phyloP scores from a whole-genome alignment of 2,113 vertebrate species.

The Mirza zaza region DNA sequence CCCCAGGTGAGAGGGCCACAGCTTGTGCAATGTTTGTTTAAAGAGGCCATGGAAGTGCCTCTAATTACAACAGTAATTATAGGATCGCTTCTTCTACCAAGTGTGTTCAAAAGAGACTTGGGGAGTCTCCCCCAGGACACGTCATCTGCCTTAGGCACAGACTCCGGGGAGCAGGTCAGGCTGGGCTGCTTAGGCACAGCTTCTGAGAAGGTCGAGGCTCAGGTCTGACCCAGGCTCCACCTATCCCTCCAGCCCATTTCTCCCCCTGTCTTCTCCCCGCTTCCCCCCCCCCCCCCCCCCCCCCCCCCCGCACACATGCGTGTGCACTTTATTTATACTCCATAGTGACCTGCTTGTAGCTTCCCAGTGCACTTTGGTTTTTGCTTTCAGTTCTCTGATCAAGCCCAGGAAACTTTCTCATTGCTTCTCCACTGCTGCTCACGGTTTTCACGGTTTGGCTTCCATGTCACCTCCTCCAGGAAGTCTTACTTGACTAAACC shows the following conservation, averaged over 20 bases:
- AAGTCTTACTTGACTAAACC: not conserved
- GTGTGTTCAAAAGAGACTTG: slow-evolving; percentile 60
- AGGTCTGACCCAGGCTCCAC: not conserved
- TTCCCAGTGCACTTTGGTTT: not conserved
- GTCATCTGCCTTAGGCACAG: slow-evolving; percentile 42
- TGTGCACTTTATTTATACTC: not conserved
- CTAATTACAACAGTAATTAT: slow-evolving; percentile 75
- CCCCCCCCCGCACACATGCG: not conserved
- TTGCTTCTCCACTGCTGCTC: not conserved
- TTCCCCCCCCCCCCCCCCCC: not conserved
- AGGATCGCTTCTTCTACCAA: slow-evolving; percentile 46
- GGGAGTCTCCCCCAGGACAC: not conserved
- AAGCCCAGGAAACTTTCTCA: not conserved
- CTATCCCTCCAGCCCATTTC: not conserved
- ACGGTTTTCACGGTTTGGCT: not conserved
- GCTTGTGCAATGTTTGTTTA: slow-evolving; percentile 68
- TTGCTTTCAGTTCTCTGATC: not conserved
- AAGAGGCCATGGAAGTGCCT: slow-evolving; percentile 64
- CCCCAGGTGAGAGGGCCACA: slow-evolving; percentile 36
- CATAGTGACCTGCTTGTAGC: not conserved
- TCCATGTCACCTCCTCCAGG: not conserved
- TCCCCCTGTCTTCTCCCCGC: not conserved
- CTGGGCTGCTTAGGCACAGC: not conserved
- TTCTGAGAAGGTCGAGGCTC: not conserved
- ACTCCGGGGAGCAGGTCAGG: slow-evolving; percentile 16